These are phyloP conservation scores for Grus americana DNA, from an alignment of 2,113 vertebrate genomes.

Conservation along the genomic window DNA sequence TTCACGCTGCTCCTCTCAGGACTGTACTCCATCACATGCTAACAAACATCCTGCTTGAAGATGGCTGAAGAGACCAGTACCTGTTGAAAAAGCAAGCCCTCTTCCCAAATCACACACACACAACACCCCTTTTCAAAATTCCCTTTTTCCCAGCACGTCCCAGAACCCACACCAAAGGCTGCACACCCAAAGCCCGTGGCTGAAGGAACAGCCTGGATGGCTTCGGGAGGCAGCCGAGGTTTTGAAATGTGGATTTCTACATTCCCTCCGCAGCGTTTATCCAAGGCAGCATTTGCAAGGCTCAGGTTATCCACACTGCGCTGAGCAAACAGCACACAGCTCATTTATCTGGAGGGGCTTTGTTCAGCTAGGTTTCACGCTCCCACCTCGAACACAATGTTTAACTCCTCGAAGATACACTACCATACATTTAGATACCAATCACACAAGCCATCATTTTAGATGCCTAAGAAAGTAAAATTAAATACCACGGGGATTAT, in stretches of 20 bases:
- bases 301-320: not conserved
- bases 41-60: not conserved
- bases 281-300: not conserved
- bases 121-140: not conserved
- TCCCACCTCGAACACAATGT: not conserved
- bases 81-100: not conserved
- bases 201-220: not conserved
- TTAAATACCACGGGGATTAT: conserved; percentile 21
- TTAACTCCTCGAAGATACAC: not conserved
- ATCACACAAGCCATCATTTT: conserved; percentile 20
- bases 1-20: not conserved
- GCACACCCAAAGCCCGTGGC: not conserved
- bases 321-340: conserved; percentile 15
- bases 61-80: not conserved
- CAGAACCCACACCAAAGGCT: not conserved
- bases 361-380: not conserved
- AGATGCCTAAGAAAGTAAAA: conserved; percentile 34
- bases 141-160: not conserved
- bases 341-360: conserved; percentile 35
- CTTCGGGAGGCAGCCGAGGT: not conserved
- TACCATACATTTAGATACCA: not conserved
- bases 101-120: not conserved
- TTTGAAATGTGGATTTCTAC: not conserved
- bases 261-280: not conserved
- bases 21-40: not conserved